phyloP scores from a whole-genome alignment of 2,888 invertebrate genomes.

The Caenorhabditis wallacei region DNA sequence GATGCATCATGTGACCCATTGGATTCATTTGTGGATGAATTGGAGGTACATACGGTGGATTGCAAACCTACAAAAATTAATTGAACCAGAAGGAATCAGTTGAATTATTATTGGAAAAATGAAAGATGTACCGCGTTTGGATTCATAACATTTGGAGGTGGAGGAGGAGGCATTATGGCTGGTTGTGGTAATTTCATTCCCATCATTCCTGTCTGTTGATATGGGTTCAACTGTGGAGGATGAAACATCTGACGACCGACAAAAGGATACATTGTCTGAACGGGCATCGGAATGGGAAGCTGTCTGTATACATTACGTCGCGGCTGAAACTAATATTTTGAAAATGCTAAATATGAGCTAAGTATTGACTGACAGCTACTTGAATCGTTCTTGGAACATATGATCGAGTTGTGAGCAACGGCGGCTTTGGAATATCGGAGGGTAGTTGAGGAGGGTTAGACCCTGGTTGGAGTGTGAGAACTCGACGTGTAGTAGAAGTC shows the following conservation, averaged over 20 bases:
- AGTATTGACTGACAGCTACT: not conserved
- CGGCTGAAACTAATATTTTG: not conserved
- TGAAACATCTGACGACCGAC: not conserved
- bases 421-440: constrained; percentile 1
- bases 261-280: constrained; percentile 7
- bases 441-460: constrained; percentile 7
- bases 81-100: not conserved
- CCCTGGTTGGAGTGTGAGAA: constrained; percentile 16
- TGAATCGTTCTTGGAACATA: constrained; percentile 6
- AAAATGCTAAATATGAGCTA: not conserved
- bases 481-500: not conserved
- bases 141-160: constrained; percentile 1
- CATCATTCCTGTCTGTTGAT: constrained; percentile 4
- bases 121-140: not conserved
- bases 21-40: not conserved
- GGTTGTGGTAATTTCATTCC: not conserved
- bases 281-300: not conserved
- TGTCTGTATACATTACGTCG: not conserved
- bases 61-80: not conserved
- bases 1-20: not conserved
- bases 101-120: too few species aligned
- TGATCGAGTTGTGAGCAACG: not conserved
- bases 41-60: not conserved
- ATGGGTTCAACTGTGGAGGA: constrained; percentile 9
- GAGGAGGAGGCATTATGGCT: not conserved